Percentiles rank a stretch among this genome's conserved stretches.
Evolutionary conservation across 2,797 vertebrate species (phyloP).

Genomic region (Sebastes steindachneri): DNA sequence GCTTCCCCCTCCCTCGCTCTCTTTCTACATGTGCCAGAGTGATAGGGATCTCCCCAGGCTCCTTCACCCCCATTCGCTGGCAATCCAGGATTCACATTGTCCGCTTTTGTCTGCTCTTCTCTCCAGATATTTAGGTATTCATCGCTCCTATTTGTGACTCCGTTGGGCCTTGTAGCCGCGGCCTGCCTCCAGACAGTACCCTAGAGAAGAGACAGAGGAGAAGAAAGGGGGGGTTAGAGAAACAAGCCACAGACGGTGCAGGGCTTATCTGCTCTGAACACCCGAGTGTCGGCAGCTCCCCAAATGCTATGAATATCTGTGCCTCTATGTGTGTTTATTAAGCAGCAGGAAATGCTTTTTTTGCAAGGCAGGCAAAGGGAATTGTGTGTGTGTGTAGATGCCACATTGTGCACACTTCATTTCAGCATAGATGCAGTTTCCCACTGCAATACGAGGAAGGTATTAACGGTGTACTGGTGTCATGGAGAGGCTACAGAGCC

Average conservation of each 20-base stretch:
- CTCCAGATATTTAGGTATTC: conserved; percentile 74
- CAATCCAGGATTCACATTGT: conserved; percentile 61
- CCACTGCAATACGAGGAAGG: conserved; percentile 29
- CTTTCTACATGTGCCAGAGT: conserved; percentile 53
- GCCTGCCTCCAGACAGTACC: conserved; percentile 60
- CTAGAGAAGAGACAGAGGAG: conserved; percentile 55
- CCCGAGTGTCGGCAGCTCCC: conserved; percentile 68
- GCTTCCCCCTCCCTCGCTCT: conserved; percentile 43
- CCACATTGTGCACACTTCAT: conserved; percentile 45
- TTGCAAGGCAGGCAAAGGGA: conserved; percentile 48
- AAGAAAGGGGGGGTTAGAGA: conserved; percentile 45
- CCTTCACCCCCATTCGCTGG: conserved; percentile 41
- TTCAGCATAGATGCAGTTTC: conserved; percentile 45
- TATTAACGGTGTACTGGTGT: conserved; percentile 59
- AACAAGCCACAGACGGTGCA: conserved; percentile 59
- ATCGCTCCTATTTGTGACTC: conserved; percentile 58
- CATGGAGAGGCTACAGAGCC: conserved; percentile 47
- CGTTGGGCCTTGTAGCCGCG: conserved; percentile 59
- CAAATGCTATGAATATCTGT: conserved; percentile 67
- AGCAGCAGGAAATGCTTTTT: conserved; percentile 47
- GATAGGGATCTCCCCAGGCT: conserved; percentile 69
- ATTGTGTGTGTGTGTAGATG: conserved; percentile 27
- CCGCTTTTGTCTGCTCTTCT: conserved; percentile 71
- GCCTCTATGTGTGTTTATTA: conserved; percentile 70
- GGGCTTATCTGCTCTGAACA: conserved; percentile 78